Evolutionary conservation across 1,140 invertebrate species (phyloP).

Genomic region (Pseudomyrmex flavicornis): DNA sequence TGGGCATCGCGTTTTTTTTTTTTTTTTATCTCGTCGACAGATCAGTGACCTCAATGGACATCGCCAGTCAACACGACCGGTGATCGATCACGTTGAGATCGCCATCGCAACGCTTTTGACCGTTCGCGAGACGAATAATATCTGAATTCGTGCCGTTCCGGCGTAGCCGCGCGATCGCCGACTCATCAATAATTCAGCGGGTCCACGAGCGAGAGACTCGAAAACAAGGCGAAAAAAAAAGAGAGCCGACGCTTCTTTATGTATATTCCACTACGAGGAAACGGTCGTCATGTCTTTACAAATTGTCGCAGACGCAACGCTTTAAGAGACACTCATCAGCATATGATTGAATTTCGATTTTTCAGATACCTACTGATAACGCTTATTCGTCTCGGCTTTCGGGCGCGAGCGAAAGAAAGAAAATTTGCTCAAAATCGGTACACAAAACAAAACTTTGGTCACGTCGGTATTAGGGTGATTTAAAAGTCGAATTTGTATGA

Average conservation of each 20-base stretch:
- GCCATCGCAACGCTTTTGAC: slow-evolving; percentile 51
- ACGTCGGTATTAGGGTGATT: not conserved
- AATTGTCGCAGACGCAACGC: slow-evolving; percentile 60
- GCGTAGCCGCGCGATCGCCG: slow-evolving; percentile 60
- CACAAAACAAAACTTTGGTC: slow-evolving; percentile 3
- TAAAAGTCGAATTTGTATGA: not conserved
- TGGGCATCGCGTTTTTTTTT: not conserved
- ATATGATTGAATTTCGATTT: slow-evolving; percentile 70
- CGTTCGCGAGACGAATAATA: slow-evolving; percentile 65
- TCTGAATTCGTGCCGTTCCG: slow-evolving; percentile 67
- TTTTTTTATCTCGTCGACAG: slow-evolving; percentile 57
- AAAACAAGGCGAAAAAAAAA: slow-evolving; percentile 73
- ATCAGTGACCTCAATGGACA: slow-evolving; percentile 64
- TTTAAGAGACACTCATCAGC: slow-evolving; percentile 54
- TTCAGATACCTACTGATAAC: slow-evolving; percentile 4
- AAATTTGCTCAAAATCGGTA: not conserved
- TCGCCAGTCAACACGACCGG: slow-evolving; percentile 64
- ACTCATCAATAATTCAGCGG: slow-evolving; percentile 79
- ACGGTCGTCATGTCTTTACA: slow-evolving; percentile 52
- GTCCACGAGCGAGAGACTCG: slow-evolving; percentile 68
- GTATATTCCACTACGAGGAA: slow-evolving; percentile 24
- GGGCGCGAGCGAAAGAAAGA: not conserved
- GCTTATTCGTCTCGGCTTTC: slow-evolving; percentile 34
- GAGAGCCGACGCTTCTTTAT: slow-evolving; percentile 47
- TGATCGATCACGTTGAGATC: slow-evolving; percentile 65